Conservation (phyloP, 2,888 invertebrate species). For the Dysmachus trigonus region DNA sequence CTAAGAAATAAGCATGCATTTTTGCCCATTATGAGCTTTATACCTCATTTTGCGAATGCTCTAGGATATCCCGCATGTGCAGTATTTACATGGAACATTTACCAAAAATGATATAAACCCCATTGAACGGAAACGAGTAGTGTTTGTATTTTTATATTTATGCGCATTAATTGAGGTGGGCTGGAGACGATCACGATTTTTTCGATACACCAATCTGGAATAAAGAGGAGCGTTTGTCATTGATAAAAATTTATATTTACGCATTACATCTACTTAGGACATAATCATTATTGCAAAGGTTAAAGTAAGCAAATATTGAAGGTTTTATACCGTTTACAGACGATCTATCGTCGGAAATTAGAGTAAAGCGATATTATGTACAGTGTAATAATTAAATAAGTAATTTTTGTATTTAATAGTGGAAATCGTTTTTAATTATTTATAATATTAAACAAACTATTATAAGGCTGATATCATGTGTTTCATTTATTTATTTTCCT, state of each 20-base stretch:
- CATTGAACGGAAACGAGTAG: background rate
- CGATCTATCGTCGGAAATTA: background rate
- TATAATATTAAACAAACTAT: constrained; percentile 25
- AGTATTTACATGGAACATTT: constrained; percentile 29
- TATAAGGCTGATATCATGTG: background rate
- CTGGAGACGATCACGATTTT: background rate
- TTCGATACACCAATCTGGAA: background rate
- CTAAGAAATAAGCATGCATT: background rate
- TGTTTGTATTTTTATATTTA: constrained; percentile 41
- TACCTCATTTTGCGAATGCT: background rate
- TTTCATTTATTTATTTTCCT: background rate
- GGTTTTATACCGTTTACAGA: background rate
- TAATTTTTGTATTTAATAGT: constrained; percentile 37
- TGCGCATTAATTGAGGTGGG: background rate
- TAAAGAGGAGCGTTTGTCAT: background rate
- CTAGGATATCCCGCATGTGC: constrained; percentile 6
- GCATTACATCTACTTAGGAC: constrained; percentile 6
- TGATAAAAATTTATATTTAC: constrained; percentile 10
- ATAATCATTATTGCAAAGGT: constrained; percentile 25
- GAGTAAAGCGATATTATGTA: constrained; percentile 37
- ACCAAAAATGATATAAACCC: background rate
- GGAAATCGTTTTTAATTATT: constrained; percentile 36
- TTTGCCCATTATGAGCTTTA: background rate
- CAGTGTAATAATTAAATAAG: constrained; percentile 37
- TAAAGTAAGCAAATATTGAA: constrained; percentile 8